Evolutionary conservation across 2,113 vertebrate species (phyloP).

Genomic region (Mesembrinibis cayennensis): DNA sequence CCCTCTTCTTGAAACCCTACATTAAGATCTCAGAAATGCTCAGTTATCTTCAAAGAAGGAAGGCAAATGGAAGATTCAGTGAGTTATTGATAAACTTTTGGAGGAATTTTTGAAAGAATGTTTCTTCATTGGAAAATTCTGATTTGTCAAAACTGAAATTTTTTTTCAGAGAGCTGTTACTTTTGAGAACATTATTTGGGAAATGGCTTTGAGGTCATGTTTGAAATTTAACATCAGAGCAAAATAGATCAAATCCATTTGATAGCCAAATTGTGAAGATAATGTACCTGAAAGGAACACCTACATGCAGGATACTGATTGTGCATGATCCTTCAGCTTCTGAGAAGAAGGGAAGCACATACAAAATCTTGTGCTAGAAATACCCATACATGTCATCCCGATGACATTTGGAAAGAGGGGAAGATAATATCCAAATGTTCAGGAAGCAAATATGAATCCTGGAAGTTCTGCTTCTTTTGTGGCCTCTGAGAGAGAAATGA

Average conservation of each 20-base stretch:
- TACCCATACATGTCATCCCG: background rate
- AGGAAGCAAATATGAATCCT: background rate
- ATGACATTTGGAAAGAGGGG: background rate
- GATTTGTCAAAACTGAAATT: background rate
- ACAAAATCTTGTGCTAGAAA: background rate
- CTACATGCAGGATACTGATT: background rate
- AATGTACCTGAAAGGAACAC: background rate
- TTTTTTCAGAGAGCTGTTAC: background rate
- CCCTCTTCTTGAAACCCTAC: background rate
- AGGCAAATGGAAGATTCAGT: background rate
- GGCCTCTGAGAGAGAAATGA: background rate
- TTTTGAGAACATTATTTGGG: background rate
- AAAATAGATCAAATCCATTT: background rate
- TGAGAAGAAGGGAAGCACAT: background rate
- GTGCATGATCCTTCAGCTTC: background rate
- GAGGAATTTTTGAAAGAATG: background rate
- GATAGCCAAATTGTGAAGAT: background rate
- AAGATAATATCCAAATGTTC: background rate
- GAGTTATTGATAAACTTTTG: background rate
- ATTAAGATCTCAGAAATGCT: background rate
- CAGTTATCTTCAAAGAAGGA: background rate
- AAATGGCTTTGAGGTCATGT: background rate
- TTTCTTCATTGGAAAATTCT: background rate
- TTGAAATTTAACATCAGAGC: background rate
- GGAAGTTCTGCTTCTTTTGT: background rate